Percentiles rank a stretch among this genome's conserved stretches.
Conservation (phyloP, 53 echinoderm and acorn worm species). For the Apostichopus leukothele region DNA sequence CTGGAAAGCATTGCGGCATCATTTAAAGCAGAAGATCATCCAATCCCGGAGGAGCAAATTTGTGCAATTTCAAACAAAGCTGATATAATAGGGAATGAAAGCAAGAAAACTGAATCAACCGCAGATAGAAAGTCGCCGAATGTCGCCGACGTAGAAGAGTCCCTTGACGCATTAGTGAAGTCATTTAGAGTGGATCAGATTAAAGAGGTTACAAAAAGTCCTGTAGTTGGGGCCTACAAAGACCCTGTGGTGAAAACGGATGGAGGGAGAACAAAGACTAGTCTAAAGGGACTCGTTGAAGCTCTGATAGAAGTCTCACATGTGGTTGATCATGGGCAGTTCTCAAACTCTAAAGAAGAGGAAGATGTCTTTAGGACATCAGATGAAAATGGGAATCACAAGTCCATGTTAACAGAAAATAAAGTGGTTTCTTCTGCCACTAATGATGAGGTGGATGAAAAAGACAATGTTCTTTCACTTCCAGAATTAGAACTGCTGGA, state of each 20-base stretch:
- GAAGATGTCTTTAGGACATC: background rate
- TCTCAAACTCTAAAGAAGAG: background rate
- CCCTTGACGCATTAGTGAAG: conserved; percentile 16
- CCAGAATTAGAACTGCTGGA: no score
- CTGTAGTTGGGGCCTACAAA: background rate
- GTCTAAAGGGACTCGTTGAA: conserved; percentile 18
- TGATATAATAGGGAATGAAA: background rate
- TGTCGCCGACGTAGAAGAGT: background rate
- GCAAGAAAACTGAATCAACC: background rate
- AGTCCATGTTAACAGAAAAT: background rate
- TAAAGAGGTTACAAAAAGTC: background rate
- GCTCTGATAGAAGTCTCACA: conserved; percentile 26
- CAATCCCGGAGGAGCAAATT: background rate
- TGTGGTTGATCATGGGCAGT: conserved; percentile 8
- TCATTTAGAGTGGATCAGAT: conserved; percentile 22
- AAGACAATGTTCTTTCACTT: no score
- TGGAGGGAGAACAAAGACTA: background rate
- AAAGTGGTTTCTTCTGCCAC: no score
- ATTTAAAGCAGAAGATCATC: background rate
- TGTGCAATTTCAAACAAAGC: background rate
- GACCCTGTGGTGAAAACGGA: background rate
- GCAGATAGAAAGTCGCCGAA: background rate
- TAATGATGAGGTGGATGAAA: no score
- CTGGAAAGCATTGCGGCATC: conserved; percentile 42
- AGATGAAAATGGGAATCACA: conserved; percentile 20